Base-by-base conservation (phyloP, 2,113 vertebrate species). In the Catharus fuscescens region DNA sequence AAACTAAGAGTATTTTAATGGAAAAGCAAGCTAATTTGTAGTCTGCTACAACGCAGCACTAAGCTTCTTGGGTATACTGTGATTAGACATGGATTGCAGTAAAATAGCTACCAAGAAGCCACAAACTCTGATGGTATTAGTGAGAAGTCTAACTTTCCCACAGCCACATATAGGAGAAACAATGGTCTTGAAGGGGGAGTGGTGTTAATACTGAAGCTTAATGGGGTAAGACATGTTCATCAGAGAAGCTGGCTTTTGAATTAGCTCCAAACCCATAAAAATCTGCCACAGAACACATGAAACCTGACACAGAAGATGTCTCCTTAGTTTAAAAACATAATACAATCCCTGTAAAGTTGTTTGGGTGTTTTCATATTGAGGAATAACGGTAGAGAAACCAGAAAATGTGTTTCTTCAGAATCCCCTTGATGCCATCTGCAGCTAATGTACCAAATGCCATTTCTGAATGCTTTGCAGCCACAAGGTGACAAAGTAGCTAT, bases 11-110 rank as follows among this genome's bases (percentile, higher is more conserved):
- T 96, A 83, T 90, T 94, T 92, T 88, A 92, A 94, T 83, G 80
- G 76, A 92, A 95, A 96, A 92, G 31, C 34, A 67, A 74, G 56
- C 79, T 94, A 95, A 96, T 96, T 96, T 96, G 92, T 62, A 95
- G 95, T 96, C 94, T 90, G 47, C 80, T 94, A 45, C 54, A 90
- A 83, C 56, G 74, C 82, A 88, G n/a, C 4, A 2, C 67, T 93
- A 93, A 96, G 79, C 79, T 94, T 86, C 88, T 88, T 78, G 82
- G 60, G 52, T 60, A 85, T 60, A 78, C 82, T 83, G 38, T 90
- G 92, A 97, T 96, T 94, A 95, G 96, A 95, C 90, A 92, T 94
- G 95, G 94, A 48, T 36, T 60, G 71, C 52, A 90, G 47, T 25
- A 90, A 93, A 97, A 96, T 73, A 97, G 85, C 69, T 72, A 90